Conservation (phyloP, 2,797 vertebrate genomes). For the Scomberomorus guttatus region DNA sequence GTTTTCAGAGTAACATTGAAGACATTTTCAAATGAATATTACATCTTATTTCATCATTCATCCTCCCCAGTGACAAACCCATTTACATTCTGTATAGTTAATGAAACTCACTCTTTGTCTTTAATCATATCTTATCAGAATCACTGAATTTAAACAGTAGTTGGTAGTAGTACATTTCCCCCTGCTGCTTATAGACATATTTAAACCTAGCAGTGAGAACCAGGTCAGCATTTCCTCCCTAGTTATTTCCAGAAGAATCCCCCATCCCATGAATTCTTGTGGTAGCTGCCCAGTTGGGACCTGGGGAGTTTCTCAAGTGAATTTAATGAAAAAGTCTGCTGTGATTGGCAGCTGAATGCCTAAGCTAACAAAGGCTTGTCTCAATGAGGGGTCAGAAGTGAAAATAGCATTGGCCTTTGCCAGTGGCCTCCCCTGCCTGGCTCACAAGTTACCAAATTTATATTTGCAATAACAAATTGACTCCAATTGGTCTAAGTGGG, state of each 20-base stretch:
- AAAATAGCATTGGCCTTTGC: slow-evolving; percentile 87
- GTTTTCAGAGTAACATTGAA: background rate
- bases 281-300: slow-evolving; percentile 76
- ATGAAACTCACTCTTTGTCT: background rate
- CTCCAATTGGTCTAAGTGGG: slow-evolving; percentile 87
- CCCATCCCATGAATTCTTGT: slow-evolving; percentile 73
- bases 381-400: slow-evolving; percentile 86
- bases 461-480: slow-evolving; percentile 92
- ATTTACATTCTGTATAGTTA: background rate
- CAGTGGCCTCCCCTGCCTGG: slow-evolving; percentile 83
- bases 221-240: slow-evolving; percentile 54
- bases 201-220: slow-evolving; percentile 57
- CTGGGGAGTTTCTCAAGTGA: slow-evolving; percentile 82
- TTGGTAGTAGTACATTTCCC: background rate
- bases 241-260: slow-evolving; percentile 70
- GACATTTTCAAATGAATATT: background rate
- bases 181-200: slow-evolving; percentile 28
- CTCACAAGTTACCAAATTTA: slow-evolving; percentile 87
- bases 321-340: slow-evolving; percentile 88
- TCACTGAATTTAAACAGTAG: background rate
- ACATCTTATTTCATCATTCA: too few species aligned
- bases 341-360: slow-evolving; percentile 92
- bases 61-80: background rate
- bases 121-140: background rate
- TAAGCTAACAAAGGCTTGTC: slow-evolving; percentile 83